These are phyloP conservation scores for Tenthredo mesomela DNA, from an alignment of 2,888 invertebrate genomes.

Conservation along the genomic window DNA sequence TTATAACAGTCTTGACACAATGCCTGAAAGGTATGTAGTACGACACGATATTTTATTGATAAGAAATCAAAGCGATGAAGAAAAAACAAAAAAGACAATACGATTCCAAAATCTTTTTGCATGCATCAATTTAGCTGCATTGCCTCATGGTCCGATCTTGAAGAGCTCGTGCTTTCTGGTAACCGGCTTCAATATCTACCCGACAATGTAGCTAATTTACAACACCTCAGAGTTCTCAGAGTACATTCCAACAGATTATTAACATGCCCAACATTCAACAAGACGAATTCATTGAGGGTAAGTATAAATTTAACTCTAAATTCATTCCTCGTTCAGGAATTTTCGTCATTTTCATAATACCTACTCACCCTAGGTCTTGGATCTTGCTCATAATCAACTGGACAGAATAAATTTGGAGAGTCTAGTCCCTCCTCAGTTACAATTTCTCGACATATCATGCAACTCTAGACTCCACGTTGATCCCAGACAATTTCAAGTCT, in stretches of 20 bases:
- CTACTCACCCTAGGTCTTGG: slow-evolving; percentile 86
- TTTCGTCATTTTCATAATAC: background rate
- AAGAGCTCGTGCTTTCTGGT: slow-evolving; percentile 91
- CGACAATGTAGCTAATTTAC: slow-evolving; percentile 86
- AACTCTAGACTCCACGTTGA: slow-evolving; percentile 91
- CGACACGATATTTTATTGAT: slow-evolving; percentile 12
- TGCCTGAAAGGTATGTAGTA: slow-evolving; percentile 86
- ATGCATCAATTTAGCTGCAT: slow-evolving; percentile 80
- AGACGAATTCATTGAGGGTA: slow-evolving; percentile 85
- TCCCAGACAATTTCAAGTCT: slow-evolving; percentile 89
- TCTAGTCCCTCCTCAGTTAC: slow-evolving; percentile 89
- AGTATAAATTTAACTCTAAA: slow-evolving; percentile 28
- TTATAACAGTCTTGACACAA: slow-evolving; percentile 87
- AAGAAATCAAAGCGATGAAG: background rate
- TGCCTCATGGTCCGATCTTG: slow-evolving; percentile 88
- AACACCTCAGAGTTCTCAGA: slow-evolving; percentile 86
- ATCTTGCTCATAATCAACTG: slow-evolving; percentile 91
- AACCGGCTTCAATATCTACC: slow-evolving; percentile 89
- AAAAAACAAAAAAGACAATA: background rate
- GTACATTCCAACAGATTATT: slow-evolving; percentile 91
- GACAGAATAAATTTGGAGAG: slow-evolving; percentile 88
- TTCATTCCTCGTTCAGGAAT: background rate
- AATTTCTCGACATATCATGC: slow-evolving; percentile 92
- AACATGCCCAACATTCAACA: slow-evolving; percentile 88
- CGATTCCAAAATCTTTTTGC: background rate